Base-by-base conservation (phyloP, 2,888 invertebrate genomes). In the Nephrotoma appendiculata region DNA sequence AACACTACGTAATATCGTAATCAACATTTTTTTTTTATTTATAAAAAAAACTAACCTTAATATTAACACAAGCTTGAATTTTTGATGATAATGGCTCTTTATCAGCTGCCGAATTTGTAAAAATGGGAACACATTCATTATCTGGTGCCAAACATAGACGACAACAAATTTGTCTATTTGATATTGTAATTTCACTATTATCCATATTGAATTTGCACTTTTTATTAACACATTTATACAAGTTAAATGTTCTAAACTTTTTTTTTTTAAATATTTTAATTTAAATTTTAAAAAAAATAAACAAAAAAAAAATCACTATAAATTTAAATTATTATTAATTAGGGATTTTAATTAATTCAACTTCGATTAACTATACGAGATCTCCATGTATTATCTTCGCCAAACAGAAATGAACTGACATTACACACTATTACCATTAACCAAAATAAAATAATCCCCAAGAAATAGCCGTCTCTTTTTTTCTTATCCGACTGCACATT, bases 51-150 rank as follows among this genome's bases (percentile, higher is more conserved):
- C 91, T 91, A 89, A 92, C 92, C 91, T 92, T 91, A 88, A 92
- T 91, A 89, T 90, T 90, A 88, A 92, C 91, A 90, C 92, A 92
- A 88, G 91, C 90, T 87, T 90, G 89, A 88, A 92, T 92, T 90
- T 92, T 92, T 87, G 89, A 90, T 87, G 90, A 89, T 89, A 92
- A 89, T 87, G 92, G 91, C 88, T 92, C 92, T 89, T 91, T 91
- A 89, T 92, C 92, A 89, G 92, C 92, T 86, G 92, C 92, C 89
- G 90, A 91, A 89, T 91, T 91, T 88, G 91, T 91, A 88, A 92
- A 90, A 89, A 92, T 91, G 87, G 92, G 91, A 89, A 92, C 92
- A 90, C 92, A 92, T 89, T 92, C 92, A 87, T 89, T 90, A 88
- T 91, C 90, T 87, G 92, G 92, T 88, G 92, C 92, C 88, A 92